These are phyloP conservation scores for Aepyceros melampus DNA, from an alignment of 2,113 vertebrate species.

Conservation along the genomic window DNA sequence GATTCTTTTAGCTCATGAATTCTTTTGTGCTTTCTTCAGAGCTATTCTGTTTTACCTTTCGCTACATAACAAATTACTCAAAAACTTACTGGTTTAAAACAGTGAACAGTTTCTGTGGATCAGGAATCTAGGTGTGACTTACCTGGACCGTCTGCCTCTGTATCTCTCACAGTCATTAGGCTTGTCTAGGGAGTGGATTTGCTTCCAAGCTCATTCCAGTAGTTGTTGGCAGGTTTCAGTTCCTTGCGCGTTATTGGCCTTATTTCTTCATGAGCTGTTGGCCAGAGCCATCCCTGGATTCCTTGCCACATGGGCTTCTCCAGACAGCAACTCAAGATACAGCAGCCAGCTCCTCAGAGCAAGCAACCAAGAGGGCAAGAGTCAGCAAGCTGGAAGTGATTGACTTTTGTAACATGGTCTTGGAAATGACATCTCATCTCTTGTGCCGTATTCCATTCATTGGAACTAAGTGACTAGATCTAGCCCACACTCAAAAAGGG, in stretches of 20 bases:
- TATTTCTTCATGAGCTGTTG: background rate
- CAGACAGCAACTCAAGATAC: background rate
- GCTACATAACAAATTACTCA: background rate
- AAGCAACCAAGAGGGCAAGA: background rate
- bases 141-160: background rate
- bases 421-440: background rate
- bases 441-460: background rate
- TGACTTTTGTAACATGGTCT: background rate
- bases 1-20: background rate
- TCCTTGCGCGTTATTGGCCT: background rate
- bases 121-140: background rate
- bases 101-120: background rate
- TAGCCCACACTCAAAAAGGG: background rate
- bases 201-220: background rate
- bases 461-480: background rate
- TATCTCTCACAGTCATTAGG: background rate
- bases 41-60: background rate
- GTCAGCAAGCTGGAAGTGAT: background rate
- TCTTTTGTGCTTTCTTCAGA: background rate
- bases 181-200: background rate
- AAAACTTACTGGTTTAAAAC: background rate
- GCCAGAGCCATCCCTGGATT: background rate
- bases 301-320: background rate
- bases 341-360: background rate
- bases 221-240: background rate